A percentile compares a stretch with the other conserved stretches of the same genome.
Conservation (phyloP, 2,888 invertebrate species). For the Lepetodrilus schrolli region DNA sequence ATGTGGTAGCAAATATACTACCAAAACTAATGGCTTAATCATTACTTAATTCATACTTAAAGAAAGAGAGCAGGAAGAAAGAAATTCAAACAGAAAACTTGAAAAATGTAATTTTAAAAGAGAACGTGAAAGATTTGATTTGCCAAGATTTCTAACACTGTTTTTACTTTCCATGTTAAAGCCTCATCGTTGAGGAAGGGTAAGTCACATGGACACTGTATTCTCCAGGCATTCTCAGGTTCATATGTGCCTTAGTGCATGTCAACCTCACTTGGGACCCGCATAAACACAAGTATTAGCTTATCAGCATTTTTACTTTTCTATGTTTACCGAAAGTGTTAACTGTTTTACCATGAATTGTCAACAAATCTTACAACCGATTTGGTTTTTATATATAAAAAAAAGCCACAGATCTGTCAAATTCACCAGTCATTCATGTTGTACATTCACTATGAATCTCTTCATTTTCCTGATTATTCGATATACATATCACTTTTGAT, state of each 20-base stretch:
- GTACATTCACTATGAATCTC: too few species aligned
- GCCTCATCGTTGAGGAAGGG: constrained; percentile 30
- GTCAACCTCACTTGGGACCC: constrained; percentile 7
- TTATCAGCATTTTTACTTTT: constrained; percentile 10
- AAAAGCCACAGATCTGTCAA: not conserved
- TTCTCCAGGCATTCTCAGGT: constrained; percentile 23
- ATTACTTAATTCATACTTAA: too few species aligned
- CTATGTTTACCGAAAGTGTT: not conserved
- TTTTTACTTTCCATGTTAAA: constrained; percentile 1
- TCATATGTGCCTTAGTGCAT: constrained; percentile 28
- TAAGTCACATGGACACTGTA: constrained; percentile 18
- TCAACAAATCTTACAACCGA: too few species aligned
- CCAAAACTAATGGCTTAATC: too few species aligned
- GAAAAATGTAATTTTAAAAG: not conserved
- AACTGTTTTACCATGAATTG: too few species aligned
- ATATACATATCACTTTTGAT: too few species aligned
- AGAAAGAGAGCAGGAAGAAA: too few species aligned
- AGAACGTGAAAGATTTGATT: not conserved
- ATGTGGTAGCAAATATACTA: too few species aligned
- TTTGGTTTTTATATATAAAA: too few species aligned
- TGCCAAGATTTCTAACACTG: not conserved
- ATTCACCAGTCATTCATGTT: too few species aligned
- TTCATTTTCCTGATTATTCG: too few species aligned
- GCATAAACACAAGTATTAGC: constrained; percentile 11
- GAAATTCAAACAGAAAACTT: too few species aligned